A percentile compares a stretch with the other conserved stretches of the same genome.
phyloP scores from a whole-genome alignment of 2,888 invertebrate genomes.

The Reticulitermes lucifugus region DNA sequence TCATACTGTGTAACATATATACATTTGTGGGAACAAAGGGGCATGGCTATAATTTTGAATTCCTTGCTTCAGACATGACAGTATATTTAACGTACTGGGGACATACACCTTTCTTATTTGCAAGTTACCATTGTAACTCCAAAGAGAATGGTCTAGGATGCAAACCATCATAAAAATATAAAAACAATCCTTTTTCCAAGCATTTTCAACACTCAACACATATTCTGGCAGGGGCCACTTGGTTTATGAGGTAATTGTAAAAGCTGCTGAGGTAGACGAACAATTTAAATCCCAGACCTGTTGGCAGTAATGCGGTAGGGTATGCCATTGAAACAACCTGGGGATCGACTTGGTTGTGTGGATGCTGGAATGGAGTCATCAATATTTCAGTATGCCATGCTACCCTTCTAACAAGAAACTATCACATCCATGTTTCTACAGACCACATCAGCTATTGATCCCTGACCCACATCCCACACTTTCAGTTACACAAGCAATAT shows the following conservation, averaged over 20 bases:
- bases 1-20: conserved; percentile 8
- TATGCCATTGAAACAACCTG: not conserved
- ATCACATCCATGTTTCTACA: not conserved
- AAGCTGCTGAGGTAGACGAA: conserved; percentile 40
- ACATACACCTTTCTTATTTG: not conserved
- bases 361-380: too few species aligned
- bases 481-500: conserved; percentile 14
- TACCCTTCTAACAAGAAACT: not conserved
- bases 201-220: not conserved
- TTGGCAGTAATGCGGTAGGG: conserved; percentile 1
- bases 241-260: conserved; percentile 18
- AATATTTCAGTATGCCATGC: not conserved
- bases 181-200: not conserved
- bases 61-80: conserved; percentile 5
- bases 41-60: conserved; percentile 10
- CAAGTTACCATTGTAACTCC: not conserved
- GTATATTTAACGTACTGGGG: not conserved
- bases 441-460: not conserved
- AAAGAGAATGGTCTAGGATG: not conserved
- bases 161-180: conserved; percentile 6
- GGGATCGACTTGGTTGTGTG: not conserved
- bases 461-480: not conserved
- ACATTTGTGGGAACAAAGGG: not conserved
- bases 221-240: not conserved
- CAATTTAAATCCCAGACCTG: conserved; percentile 25